These are phyloP conservation scores for Physeter macrocephalus DNA, from an alignment of 2,113 vertebrate species.

Conservation along the genomic window DNA sequence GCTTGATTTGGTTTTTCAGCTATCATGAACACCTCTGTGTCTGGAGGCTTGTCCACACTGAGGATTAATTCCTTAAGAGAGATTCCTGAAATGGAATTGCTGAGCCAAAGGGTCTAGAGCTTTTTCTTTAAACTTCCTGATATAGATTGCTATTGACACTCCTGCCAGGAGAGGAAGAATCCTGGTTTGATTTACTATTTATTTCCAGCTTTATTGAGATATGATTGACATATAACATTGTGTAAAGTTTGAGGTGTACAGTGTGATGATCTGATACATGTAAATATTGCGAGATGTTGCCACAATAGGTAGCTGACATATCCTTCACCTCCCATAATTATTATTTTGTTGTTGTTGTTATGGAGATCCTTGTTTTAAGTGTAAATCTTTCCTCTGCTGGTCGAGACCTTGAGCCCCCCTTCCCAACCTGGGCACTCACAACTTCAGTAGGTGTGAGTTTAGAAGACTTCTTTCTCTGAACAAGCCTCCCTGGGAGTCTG, in stretches of 20 bases:
- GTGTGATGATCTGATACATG: not conserved
- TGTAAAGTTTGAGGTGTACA: not conserved
- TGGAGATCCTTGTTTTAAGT: not conserved
- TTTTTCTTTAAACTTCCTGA: not conserved
- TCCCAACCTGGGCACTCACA: not conserved
- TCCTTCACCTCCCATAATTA: not conserved
- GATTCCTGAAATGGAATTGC: not conserved
- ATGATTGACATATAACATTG: not conserved
- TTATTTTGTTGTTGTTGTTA: not conserved
- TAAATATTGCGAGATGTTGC: not conserved
- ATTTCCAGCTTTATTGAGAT: not conserved
- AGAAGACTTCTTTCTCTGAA: not conserved
- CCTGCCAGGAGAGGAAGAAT: not conserved
- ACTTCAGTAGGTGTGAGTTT: not conserved
- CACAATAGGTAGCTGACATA: not conserved
- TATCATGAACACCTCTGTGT: not conserved
- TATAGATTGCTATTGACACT: not conserved
- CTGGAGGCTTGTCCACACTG: not conserved
- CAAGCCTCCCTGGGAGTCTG: not conserved
- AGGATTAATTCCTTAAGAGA: not conserved
- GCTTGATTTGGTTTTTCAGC: not conserved
- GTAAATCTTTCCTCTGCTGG: not conserved
- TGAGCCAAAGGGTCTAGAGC: not conserved
- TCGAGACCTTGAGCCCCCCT: not conserved
- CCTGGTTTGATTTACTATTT: not conserved